A percentile compares a stretch with the other conserved stretches of the same genome.
phyloP scores from a whole-genome alignment of 2,113 vertebrate species.

The Octodon degus region DNA sequence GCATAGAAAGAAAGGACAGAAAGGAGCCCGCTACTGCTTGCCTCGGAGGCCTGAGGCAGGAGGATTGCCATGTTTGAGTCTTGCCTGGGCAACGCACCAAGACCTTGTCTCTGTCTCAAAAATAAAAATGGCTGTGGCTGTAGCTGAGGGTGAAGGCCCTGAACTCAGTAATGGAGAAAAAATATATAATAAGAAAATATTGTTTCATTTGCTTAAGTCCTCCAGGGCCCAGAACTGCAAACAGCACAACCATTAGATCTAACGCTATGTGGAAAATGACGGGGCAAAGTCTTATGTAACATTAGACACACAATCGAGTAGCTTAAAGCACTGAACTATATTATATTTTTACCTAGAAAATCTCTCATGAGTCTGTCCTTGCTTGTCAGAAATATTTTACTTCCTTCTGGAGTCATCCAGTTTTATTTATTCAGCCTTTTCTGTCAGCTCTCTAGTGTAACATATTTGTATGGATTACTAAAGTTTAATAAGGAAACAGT shows the following conservation, averaged over 20 bases:
- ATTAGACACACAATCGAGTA: background rate
- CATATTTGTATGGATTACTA: background rate
- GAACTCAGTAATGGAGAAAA: background rate
- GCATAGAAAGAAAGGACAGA: background rate
- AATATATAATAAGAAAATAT: background rate
- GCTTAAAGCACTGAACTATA: background rate
- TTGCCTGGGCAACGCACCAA: background rate
- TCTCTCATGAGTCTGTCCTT: background rate
- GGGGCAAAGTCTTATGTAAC: background rate
- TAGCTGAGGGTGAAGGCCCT: background rate
- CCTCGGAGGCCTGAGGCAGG: background rate
- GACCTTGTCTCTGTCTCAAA: background rate
- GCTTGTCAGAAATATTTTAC: background rate
- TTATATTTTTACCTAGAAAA: constrained; percentile 28
- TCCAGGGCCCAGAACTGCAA: background rate
- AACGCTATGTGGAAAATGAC: background rate
- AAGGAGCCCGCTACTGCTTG: too few relatives aligned
- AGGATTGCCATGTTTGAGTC: background rate
- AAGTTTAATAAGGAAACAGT: constrained; percentile 43
- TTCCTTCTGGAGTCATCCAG: background rate
- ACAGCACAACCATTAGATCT: background rate
- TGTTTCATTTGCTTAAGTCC: background rate
- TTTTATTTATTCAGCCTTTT: background rate
- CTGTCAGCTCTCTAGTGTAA: background rate
- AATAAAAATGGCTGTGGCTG: background rate